Evolutionary conservation across 1,140 invertebrate species (phyloP).

Genomic region (Trachymyrmex cornetzi): DNA sequence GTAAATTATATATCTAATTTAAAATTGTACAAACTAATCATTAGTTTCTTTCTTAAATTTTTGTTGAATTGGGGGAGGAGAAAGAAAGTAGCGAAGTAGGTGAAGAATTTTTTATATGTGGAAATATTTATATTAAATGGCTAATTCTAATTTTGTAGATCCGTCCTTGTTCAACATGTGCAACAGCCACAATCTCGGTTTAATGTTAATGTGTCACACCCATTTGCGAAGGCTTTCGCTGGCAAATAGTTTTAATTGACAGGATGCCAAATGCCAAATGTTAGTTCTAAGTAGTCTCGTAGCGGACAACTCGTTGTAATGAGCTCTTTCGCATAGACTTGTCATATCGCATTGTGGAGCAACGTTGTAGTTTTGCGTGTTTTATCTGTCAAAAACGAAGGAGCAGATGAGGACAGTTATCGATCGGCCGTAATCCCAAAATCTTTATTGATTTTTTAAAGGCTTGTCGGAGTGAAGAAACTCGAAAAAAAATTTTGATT

Average conservation of each 20-base stretch:
- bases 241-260: slow-evolving; percentile 56
- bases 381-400: not conserved
- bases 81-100: not conserved
- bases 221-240: slow-evolving; percentile 23
- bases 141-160: slow-evolving; percentile 13
- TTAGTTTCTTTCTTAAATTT: not conserved
- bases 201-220: slow-evolving; percentile 24
- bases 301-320: slow-evolving; percentile 22
- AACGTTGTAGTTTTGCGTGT: not conserved
- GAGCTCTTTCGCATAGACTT: not conserved
- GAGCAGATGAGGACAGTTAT: not conserved
- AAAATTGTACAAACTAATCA: not conserved
- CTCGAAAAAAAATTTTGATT: not conserved
- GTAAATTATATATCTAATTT: too few species aligned
- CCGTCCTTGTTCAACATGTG: slow-evolving; percentile 6
- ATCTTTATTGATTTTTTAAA: not conserved
- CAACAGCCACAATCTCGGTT: slow-evolving; percentile 23
- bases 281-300: slow-evolving; percentile 48
- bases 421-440: not conserved
- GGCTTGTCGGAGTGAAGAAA: not conserved
- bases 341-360: slow-evolving; percentile 1
- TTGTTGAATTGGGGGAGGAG: not conserved
- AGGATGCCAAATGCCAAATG: slow-evolving; percentile 56
- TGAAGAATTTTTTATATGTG: not conserved
- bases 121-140: not conserved